Evolutionary conservation across 1,140 invertebrate species (phyloP).

Genomic region (Grapholita molesta): DNA sequence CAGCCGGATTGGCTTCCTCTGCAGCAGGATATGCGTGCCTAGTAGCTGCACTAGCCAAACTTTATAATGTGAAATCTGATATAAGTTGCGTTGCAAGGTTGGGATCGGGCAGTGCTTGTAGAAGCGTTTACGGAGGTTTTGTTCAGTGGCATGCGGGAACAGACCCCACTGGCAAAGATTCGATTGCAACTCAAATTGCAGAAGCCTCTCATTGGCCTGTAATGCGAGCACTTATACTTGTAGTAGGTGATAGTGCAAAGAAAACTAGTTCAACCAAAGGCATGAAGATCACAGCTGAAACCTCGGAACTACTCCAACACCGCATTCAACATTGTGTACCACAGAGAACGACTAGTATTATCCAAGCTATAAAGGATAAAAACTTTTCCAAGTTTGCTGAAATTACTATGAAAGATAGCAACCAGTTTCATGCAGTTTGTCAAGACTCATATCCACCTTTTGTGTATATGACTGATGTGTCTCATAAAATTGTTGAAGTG

Average conservation of each 20-base stretch:
- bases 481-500: constrained; percentile 87
- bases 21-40: constrained; percentile 98
- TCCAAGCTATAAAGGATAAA: constrained; percentile 86
- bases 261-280: constrained; percentile 92
- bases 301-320: constrained; percentile 90
- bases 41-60: constrained; percentile 85
- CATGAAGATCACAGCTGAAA: constrained; percentile 92
- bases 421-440: constrained; percentile 97
- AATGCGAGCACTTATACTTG: constrained; percentile 93
- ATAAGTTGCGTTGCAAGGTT: constrained; percentile 90
- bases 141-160: constrained; percentile 90
- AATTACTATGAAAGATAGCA: constrained; percentile 98
- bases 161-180: constrained; percentile 87
- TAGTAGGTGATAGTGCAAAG: constrained; percentile 93
- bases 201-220: constrained; percentile 92
- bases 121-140: constrained; percentile 97
- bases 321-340: constrained; percentile 87
- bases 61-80: constrained; percentile 89
- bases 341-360: constrained; percentile 83
- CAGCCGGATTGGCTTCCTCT: constrained; percentile 97
- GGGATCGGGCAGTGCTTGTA: constrained; percentile 97
- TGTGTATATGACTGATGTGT: constrained; percentile 94
- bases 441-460: constrained; percentile 97
- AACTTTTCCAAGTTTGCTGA: constrained; percentile 94
- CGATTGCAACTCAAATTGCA: constrained; percentile 87